These are phyloP conservation scores for Didymodactylos carnosus DNA, from an alignment of 2,888 invertebrate species.

Conservation along the genomic window DNA sequence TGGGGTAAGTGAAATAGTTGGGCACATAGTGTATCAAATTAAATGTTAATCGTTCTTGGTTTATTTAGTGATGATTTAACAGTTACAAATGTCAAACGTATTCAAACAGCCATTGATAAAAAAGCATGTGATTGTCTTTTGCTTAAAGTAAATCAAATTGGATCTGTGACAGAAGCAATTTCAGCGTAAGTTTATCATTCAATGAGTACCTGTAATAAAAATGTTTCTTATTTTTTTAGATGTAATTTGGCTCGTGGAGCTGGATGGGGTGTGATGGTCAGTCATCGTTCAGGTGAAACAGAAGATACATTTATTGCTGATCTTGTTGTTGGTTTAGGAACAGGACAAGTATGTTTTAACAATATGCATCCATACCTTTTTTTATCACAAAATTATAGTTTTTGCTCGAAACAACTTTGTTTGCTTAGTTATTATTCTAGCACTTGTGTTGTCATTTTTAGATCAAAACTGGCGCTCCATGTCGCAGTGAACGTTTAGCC, in stretches of 20 bases:
- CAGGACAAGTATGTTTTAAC: conserved; percentile 60
- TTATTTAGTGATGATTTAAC: conserved; percentile 66
- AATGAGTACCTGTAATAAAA: too few species aligned
- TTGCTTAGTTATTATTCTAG: conserved; percentile 23
- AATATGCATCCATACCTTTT: conserved; percentile 23
- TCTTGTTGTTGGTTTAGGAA: conserved; percentile 84
- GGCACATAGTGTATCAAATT: conserved; percentile 43
- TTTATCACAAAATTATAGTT: not conserved
- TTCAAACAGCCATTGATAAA: conserved; percentile 77
- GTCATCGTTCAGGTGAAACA: conserved; percentile 89
- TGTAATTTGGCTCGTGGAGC: conserved; percentile 37
- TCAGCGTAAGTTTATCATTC: conserved; percentile 48
- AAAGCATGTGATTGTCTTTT: conserved; percentile 90
- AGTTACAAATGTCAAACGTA: conserved; percentile 71
- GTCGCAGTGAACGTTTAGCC: conserved; percentile 86
- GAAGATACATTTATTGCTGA: conserved; percentile 98
- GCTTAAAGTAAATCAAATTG: conserved; percentile 96
- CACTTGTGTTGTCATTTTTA: too few species aligned
- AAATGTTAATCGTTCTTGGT: conserved; percentile 52
- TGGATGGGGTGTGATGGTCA: conserved; percentile 95
- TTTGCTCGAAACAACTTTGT: not conserved
- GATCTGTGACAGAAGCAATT: conserved; percentile 91
- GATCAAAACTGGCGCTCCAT: conserved; percentile 95
- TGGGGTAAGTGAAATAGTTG: conserved; percentile 41
- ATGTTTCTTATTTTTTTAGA: conserved; percentile 18